Percentiles rank a stretch among this genome's conserved stretches.
phyloP scores from a whole-genome alignment of 1,140 invertebrate genomes.

The Orius insidiosus region DNA sequence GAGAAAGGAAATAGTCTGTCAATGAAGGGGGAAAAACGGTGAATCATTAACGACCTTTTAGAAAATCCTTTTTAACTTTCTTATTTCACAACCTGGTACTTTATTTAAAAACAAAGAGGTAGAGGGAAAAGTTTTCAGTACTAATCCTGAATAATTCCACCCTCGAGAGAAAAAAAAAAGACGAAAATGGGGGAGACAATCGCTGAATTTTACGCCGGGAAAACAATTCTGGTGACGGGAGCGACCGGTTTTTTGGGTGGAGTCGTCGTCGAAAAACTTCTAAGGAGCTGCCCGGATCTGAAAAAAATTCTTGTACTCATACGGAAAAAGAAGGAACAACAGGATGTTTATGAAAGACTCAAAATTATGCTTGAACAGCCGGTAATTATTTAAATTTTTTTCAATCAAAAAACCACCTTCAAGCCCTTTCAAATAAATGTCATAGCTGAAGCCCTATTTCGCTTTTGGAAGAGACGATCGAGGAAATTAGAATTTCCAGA shows the following conservation, averaged over 20 bases:
- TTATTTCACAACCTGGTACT: too few species aligned
- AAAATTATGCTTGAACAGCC: slow-evolving; percentile 31
- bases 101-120: too few species aligned
- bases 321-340: slow-evolving; percentile 39
- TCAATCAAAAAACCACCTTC: too few species aligned
- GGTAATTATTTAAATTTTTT: slow-evolving; percentile 43
- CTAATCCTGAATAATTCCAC: too few species aligned
- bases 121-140: too few species aligned
- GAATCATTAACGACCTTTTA: too few species aligned
- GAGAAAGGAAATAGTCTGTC: too few species aligned
- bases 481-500: too few species aligned
- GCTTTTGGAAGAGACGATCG: too few species aligned
- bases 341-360: background rate
- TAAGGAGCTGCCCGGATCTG: slow-evolving; percentile 47
- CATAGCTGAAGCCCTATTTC: slow-evolving; percentile 24
- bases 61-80: too few species aligned
- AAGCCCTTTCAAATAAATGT: slow-evolving; percentile 49
- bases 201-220: slow-evolving; percentile 36
- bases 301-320: slow-evolving; percentile 49
- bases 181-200: background rate
- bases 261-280: slow-evolving; percentile 52
- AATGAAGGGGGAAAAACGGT: too few species aligned
- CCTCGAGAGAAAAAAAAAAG: too few species aligned
- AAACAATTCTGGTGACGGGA: slow-evolving; percentile 37
- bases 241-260: slow-evolving; percentile 61